A percentile compares a stretch with the other conserved stretches of the same genome.
These are phyloP conservation scores for Aurelia sp. DNA, from an alignment of 30 jellyfish, hydroid and myxozoan species.

Conservation along the genomic window DNA sequence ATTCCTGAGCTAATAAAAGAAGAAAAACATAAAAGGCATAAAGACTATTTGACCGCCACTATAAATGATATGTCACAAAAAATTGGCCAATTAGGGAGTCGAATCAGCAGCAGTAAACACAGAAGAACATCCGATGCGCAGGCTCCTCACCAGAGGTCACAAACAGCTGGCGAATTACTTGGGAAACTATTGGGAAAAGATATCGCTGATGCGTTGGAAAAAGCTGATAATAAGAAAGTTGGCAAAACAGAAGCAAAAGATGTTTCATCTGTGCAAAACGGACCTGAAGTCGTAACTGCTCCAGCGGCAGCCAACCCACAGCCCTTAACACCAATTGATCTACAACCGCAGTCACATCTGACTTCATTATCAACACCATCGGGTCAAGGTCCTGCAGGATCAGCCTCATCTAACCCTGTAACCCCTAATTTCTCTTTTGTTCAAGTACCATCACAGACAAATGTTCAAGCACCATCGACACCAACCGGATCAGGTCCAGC, in stretches of 20 bases:
- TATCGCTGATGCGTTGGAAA: slow-evolving; percentile 41
- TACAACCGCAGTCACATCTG: slow-evolving; percentile 28
- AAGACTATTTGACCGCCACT: slow-evolving; percentile 26
- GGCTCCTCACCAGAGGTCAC: slow-evolving; percentile 46
- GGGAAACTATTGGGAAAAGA: slow-evolving; percentile 56
- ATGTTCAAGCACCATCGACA: slow-evolving; percentile 36
- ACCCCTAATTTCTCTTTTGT: slow-evolving; percentile 23
- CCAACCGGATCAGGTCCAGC: slow-evolving; percentile 71
- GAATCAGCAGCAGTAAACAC: neutral
- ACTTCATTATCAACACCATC: slow-evolving; percentile 66
- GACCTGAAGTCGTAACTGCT: neutral
- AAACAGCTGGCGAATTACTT: slow-evolving; percentile 47
- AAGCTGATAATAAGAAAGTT: neutral
- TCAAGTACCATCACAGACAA: slow-evolving; percentile 36
- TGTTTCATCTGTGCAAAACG: neutral
- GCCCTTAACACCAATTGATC: slow-evolving; percentile 44
- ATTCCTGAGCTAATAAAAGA: slow-evolving; percentile 32
- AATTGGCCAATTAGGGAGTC: slow-evolving; percentile 22
- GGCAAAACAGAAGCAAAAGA: slow-evolving; percentile 15
- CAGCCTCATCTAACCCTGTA: slow-evolving; percentile 44
- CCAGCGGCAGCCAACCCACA: slow-evolving; percentile 19
- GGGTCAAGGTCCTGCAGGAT: slow-evolving; percentile 75
- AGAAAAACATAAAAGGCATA: slow-evolving; percentile 20
- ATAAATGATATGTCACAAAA: slow-evolving; percentile 35
- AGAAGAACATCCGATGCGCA: slow-evolving; percentile 8